A percentile compares a stretch with the other conserved stretches of the same genome.
These are phyloP conservation scores for Brachionichthys hirsutus DNA, from an alignment of 2,113 vertebrate genomes.

Conservation along the genomic window DNA sequence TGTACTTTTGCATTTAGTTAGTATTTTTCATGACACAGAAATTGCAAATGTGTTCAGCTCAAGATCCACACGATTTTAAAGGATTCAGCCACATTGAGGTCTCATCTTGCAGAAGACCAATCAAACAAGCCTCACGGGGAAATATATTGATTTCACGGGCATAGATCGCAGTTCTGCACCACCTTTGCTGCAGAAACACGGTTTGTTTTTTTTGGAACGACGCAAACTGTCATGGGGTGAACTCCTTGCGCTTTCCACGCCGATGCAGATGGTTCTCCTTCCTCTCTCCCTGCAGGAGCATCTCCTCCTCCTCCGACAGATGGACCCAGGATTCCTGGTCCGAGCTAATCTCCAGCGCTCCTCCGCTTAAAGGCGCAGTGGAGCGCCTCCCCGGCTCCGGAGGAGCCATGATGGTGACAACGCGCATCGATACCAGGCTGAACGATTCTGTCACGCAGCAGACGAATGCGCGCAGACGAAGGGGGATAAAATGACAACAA, in stretches of 20 bases:
- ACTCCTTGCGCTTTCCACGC: conserved; percentile 22
- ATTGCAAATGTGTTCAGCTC: no score
- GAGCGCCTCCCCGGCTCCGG: conserved; percentile 40
- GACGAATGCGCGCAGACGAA: background rate
- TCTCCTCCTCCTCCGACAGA: conserved; percentile 79
- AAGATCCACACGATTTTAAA: no score
- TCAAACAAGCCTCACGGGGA: no score
- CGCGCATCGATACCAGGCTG: conserved; percentile 21
- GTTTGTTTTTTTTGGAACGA: conserved; percentile 14
- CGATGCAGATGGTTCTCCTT: conserved; percentile 76
- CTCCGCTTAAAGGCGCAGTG: conserved; percentile 77
- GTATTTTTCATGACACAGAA: no score
- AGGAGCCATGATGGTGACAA: conserved; percentile 29
- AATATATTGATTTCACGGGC: no score
- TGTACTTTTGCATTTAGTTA: no score
- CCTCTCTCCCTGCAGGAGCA: conserved; percentile 73
- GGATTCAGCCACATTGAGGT: no score
- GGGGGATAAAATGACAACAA: background rate
- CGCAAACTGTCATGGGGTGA: conserved; percentile 30
- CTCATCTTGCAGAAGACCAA: no score
- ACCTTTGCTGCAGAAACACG: conserved; percentile 5
- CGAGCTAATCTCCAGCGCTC: conserved; percentile 76
- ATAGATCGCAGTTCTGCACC: background rate
- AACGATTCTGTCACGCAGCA: conserved; percentile 24
- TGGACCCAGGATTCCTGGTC: conserved; percentile 77